A percentile compares a stretch with the other conserved stretches of the same genome.
phyloP scores from a whole-genome alignment of 2,113 vertebrate genomes.

The Kryptolebias marmoratus region DNA sequence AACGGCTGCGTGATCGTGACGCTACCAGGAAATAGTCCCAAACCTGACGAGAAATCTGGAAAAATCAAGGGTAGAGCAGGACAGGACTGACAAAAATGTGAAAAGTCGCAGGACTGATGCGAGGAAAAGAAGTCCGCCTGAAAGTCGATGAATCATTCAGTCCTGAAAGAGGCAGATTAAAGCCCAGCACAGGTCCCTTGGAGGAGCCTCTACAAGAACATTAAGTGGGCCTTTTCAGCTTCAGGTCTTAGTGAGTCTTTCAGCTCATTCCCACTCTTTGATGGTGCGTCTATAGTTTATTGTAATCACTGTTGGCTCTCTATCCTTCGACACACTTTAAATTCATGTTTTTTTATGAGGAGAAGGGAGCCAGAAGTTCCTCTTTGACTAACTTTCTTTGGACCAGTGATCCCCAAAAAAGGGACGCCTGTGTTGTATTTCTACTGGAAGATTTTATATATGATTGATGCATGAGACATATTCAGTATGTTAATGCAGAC shows the following conservation, averaged over 20 bases:
- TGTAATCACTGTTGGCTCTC: constrained; percentile 63
- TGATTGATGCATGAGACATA: not conserved
- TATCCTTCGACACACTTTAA: constrained; percentile 55
- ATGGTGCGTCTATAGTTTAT: constrained; percentile 62
- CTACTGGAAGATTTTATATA: not conserved
- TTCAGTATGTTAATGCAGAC: constrained; percentile 8
- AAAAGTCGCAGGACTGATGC: constrained; percentile 55
- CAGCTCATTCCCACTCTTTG: constrained; percentile 64
- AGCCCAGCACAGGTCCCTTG: constrained; percentile 49
- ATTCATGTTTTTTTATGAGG: constrained; percentile 54
- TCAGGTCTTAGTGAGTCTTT: constrained; percentile 42
- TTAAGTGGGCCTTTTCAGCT: constrained; percentile 69
- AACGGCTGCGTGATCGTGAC: constrained; percentile 39
- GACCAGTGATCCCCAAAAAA: constrained; percentile 6
- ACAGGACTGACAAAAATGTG: constrained; percentile 19
- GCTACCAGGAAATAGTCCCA: constrained; percentile 24
- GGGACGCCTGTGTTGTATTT: not conserved
- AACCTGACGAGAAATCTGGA: constrained; percentile 12
- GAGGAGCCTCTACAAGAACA: constrained; percentile 58
- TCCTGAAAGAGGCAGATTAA: constrained; percentile 62
- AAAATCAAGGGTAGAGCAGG: constrained; percentile 3
- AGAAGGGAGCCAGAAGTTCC: constrained; percentile 31
- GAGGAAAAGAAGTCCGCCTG: constrained; percentile 43
- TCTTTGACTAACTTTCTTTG: constrained; percentile 38
- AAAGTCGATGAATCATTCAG: constrained; percentile 66